Conservation (phyloP, 2,888 invertebrate genomes). For the Melieria crassipennis region DNA sequence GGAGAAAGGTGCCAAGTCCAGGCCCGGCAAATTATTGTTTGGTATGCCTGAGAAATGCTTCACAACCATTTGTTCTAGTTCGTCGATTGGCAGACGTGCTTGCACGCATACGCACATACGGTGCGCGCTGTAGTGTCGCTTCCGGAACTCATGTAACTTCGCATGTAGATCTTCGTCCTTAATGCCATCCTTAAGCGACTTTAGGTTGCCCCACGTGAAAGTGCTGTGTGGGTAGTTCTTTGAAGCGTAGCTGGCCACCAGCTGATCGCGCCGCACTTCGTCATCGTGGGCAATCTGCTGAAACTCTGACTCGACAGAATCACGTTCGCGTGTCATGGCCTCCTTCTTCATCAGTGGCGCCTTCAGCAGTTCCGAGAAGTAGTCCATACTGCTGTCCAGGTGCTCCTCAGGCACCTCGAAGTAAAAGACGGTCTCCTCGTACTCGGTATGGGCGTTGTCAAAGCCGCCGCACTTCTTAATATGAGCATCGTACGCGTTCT, state of each 20-base stretch:
- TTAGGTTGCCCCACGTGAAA: slow-evolving; percentile 87
- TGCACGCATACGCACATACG: slow-evolving; percentile 89
- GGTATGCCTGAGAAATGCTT: slow-evolving; percentile 77
- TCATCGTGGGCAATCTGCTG: slow-evolving; percentile 82
- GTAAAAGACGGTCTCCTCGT: slow-evolving; percentile 87
- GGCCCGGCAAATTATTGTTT: slow-evolving; percentile 71
- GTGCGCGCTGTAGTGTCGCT: slow-evolving; percentile 84
- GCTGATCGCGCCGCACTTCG: slow-evolving; percentile 78
- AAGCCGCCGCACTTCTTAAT: slow-evolving; percentile 86
- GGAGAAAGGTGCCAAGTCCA: slow-evolving; percentile 70
- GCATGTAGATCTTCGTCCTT: slow-evolving; percentile 74
- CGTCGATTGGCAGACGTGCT: slow-evolving; percentile 67
- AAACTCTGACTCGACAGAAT: slow-evolving; percentile 91
- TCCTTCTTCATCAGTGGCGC: slow-evolving; percentile 85
- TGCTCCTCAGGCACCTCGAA: slow-evolving; percentile 87
- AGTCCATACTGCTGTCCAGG: slow-evolving; percentile 80
- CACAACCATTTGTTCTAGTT: slow-evolving; percentile 61
- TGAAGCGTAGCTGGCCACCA: slow-evolving; percentile 77
- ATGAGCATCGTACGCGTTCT: slow-evolving; percentile 85
- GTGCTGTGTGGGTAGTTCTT: slow-evolving; percentile 76
- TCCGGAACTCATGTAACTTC: slow-evolving; percentile 78
- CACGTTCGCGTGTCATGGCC: slow-evolving; percentile 85
- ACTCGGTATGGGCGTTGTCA: slow-evolving; percentile 88
- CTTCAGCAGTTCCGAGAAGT: slow-evolving; percentile 88
- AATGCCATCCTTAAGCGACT: slow-evolving; percentile 76